Conservation (phyloP, 1,140 invertebrate species). For the Parasteatoda tepidariorum region DNA sequence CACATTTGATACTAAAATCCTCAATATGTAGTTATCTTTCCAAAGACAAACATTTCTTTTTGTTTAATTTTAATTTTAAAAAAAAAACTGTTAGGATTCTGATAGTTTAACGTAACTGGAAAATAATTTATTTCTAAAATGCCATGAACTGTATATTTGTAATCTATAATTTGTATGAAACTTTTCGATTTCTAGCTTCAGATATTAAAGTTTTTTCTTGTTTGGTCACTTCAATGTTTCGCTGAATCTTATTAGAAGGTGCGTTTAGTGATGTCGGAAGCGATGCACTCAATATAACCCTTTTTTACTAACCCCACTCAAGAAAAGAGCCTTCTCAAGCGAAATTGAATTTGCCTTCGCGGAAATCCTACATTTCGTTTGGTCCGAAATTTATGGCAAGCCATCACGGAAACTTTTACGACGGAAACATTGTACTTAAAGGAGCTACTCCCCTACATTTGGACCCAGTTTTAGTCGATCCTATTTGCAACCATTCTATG, state of each 20-base stretch:
- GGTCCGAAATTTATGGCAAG: slow-evolving; percentile 30
- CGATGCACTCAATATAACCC: slow-evolving; percentile 7
- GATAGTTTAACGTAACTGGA: too few relatives aligned
- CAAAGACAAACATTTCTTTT: too few relatives aligned
- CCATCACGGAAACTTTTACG: slow-evolving; percentile 44
- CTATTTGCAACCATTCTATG: slow-evolving; percentile 16
- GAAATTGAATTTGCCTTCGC: slow-evolving; percentile 40
- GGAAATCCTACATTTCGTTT: slow-evolving; percentile 40
- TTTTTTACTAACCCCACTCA: not conserved
- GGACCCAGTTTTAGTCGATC: not conserved
- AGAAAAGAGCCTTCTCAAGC: slow-evolving; percentile 1
- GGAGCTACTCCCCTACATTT: slow-evolving; percentile 25
- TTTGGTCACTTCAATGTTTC: not conserved
- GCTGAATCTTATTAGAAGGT: not conserved
- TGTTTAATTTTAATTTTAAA: too few relatives aligned
- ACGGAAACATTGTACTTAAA: slow-evolving; percentile 46
- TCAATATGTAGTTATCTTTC: too few relatives aligned
- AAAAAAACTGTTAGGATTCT: too few relatives aligned
- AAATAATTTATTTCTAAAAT: too few relatives aligned
- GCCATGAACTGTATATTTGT: too few relatives aligned
- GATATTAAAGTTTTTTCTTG: slow-evolving; percentile 13
- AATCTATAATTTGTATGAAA: too few relatives aligned
- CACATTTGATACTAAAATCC: too few relatives aligned
- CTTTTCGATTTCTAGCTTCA: too few relatives aligned
- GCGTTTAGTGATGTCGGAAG: slow-evolving; percentile 24